Base-by-base conservation (phyloP, 2,113 vertebrate species). In the Myodes glareolus region DNA sequence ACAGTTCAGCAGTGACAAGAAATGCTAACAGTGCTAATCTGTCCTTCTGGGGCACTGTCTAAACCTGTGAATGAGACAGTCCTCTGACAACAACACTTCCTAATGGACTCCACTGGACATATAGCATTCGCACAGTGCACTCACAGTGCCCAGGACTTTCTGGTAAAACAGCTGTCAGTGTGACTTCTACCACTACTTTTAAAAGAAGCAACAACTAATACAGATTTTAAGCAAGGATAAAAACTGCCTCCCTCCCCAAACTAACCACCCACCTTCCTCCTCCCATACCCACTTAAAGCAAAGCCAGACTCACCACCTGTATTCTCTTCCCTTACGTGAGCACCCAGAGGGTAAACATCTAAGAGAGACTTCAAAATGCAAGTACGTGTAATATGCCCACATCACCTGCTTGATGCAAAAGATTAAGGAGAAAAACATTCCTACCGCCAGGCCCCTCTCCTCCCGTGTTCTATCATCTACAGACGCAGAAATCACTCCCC, bases 401-500 rank as follows among this genome's bases (percentile, higher is more conserved):
- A 45, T 90, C 70, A 92, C 55, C 67, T 58, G 58, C n/a, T 5
- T 68, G 87, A 96, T 29, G 45, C 55, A 73, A 91, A 87, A 95
- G 73, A 47, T 68, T 67, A 14, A 88, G 93, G 29, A 67, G 82
- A 12, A 91, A 90, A 76, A 52, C 31, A 7, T 14, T 93, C 85
- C 65, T 97, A 99, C 99, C 99, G 99, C 99, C 19, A 99, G 98
- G 6, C 99, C 99, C 19, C 99, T 99, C 97, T 99, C 99, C 97
- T 99, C 99, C 86, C 98, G 98, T 0, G 99, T 99, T 86, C 99
- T 97, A 97, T 99, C 99, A 16, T 99, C 99, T 95, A 99, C 99
- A 0, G 99, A 99, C 16, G 99, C 99, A 52, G 99, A 99, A 97
- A 99, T 99, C 82, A 99, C 99, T 65, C 99, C 99, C 99, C 99